Evolutionary conservation across 1,140 invertebrate genomes (phyloP).

Genomic region (Penaeus indicus): DNA sequence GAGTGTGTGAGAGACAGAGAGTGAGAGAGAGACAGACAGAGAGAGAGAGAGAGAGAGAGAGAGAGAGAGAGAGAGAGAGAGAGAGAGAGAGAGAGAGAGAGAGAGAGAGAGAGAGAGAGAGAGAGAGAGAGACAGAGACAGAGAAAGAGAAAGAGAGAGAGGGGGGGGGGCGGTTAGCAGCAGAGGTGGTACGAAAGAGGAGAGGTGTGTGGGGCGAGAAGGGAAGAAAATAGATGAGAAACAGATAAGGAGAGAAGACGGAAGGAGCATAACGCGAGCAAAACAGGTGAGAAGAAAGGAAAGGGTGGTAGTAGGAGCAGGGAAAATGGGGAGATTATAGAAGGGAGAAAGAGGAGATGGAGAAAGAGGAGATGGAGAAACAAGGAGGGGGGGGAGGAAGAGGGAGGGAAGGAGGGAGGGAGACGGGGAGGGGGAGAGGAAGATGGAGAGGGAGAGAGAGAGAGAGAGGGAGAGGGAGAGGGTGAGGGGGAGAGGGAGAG

Average conservation of each 20-base stretch:
- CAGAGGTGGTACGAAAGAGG: neutral
- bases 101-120: neutral
- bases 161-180: too few relatives aligned
- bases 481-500: neutral
- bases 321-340: neutral
- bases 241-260: neutral
- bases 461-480: neutral
- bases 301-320: too few relatives aligned
- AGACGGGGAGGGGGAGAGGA: neutral
- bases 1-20: neutral
- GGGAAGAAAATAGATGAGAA: neutral
- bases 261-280: neutral
- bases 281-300: neutral
- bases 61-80: neutral
- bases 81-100: neutral
- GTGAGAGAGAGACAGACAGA: neutral
- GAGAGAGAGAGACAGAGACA: neutral
- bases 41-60: neutral
- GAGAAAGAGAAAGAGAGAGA: neutral
- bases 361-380: neutral
- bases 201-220: neutral
- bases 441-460: neutral
- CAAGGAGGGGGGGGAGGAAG: neutral
- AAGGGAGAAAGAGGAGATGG: too few relatives aligned
- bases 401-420: neutral